phyloP scores from a whole-genome alignment of 2,888 invertebrate species.

The Clusia tigrina region DNA sequence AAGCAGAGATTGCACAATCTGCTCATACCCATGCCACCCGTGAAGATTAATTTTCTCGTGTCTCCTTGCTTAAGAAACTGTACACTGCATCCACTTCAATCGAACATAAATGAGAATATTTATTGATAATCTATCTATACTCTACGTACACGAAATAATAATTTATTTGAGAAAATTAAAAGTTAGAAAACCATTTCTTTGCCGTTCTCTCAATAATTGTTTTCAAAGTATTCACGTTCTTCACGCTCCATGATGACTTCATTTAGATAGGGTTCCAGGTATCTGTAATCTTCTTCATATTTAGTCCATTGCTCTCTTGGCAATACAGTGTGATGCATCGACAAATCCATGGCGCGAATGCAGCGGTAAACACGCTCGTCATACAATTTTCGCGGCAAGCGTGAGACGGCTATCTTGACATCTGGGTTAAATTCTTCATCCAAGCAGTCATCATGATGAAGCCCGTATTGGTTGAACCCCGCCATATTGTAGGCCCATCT shows the following conservation, averaged over 20 bases:
- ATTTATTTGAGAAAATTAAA: too few relatives aligned
- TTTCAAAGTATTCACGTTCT: constrained; percentile 79
- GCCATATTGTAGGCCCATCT: constrained; percentile 80
- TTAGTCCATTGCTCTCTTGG: constrained; percentile 94
- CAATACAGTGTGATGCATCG: constrained; percentile 77
- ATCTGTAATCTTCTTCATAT: constrained; percentile 81
- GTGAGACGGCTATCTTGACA: constrained; percentile 82
- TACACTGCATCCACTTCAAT: too few relatives aligned
- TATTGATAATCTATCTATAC: too few relatives aligned
- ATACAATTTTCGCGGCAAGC: constrained; percentile 76
- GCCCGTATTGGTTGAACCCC: constrained; percentile 79
- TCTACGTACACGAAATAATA: too few relatives aligned
- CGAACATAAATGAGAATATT: too few relatives aligned
- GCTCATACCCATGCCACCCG: too few relatives aligned
- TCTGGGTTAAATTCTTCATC: constrained; percentile 76
- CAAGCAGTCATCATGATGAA: constrained; percentile 82
- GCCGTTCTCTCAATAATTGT: too few relatives aligned
- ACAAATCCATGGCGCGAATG: constrained; percentile 82
- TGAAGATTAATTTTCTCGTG: too few relatives aligned
- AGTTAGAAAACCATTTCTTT: too few relatives aligned
- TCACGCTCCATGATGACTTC: constrained; percentile 81
- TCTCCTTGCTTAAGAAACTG: too few relatives aligned
- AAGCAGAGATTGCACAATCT: too few relatives aligned
- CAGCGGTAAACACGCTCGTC: constrained; percentile 89
- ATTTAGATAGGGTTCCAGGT: constrained; percentile 80